Base-by-base conservation (phyloP, 2,888 invertebrate species). In the Microlaimidae sp. region DNA sequence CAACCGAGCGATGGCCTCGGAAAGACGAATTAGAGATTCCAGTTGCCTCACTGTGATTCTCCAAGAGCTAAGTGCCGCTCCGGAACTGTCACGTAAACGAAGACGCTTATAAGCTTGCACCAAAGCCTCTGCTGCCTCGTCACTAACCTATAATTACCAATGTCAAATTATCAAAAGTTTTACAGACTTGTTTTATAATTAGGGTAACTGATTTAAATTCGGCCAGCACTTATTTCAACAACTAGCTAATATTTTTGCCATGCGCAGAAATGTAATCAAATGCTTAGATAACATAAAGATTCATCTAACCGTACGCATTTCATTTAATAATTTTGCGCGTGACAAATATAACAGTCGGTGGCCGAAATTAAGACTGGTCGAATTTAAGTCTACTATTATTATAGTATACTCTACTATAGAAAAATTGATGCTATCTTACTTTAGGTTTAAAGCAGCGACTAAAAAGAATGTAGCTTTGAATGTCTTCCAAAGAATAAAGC, bases 1-100 rank as follows among this genome's bases (percentile, higher is more conserved):
- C 78, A 99, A 80, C 72, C 90, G 82, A 51, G 97, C 93, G 79
- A 92, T 82, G 26, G 85, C 92, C 75, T 99, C 97, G 0, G 93
- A 85, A 25, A 99, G 78, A 13, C 97, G 83, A 65, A 99, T 81
- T 80, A 99, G 82, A 64, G 86, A 86, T 72, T 92, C 90, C 57
- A 92, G 73, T 69, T 99, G 97, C 0, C 97, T 78, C 23, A 95
- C 95, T 0, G 97, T 97, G 61, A 97, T 90, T 52, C 93, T 77
- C 90, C 93, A 95, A 0, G 89, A 81, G 51, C 81, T 82, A 1
- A 80, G 78, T 10, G 78, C 77, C 2, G 71, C 69, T 43, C 63
- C 71, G 28, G 81, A 81, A 29, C 70, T 66, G 71, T 93, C 95
- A 1, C 88, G 77, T 65, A 87, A 81, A 0, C 97, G 78, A 52